Base-by-base conservation (phyloP, 2,113 vertebrate genomes). In the Eubucco bourcierii region DNA sequence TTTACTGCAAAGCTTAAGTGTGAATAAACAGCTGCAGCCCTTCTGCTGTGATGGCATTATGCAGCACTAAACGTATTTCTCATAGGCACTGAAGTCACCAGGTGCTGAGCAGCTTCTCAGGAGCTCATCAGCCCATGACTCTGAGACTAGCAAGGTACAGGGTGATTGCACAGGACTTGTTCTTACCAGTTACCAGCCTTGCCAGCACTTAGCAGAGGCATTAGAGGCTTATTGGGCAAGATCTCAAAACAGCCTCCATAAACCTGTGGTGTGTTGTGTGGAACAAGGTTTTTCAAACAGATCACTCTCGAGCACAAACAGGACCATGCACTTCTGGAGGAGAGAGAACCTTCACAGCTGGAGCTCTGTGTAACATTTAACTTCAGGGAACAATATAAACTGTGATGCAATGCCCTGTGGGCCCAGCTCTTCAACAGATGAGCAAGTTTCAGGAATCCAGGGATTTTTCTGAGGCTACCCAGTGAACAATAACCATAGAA, bases 151-250 rank as follows among this genome's bases (percentile, higher is more conserved):
- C 74, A 73, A 84, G 75, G 89, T 20, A 31, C 31, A 44, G 80
- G 84, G 77, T 78, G 88, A 88, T 15, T 29, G 80, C 37, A 14
- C 74, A 88, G 83, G 66, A 80, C 44, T 75, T 46, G 63, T 76
- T 88, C 47, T 84, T 71, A 58, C 73, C 79, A 39, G 75, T 84
- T 60, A 44, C 71, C 78, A 80, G 65, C 73, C 79, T 52, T 52
- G 72, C 65, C 82, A 91, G 84, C 76, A 83, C 80, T 91, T 77
- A 93, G 87, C 90, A 88, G 76, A 74, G 46, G 89, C 82, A 92
- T 92, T 79, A 79, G 44, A 65, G 70, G 84, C 34, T 89, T 90
- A 79, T 31, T 76, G 87, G 50, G 86, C 25, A 85, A 84, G 90
- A 93, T 50, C 83, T 92, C 84, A 59, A 86, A 87, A 68, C 59